Evolutionary conservation across 2,797 vertebrate genomes (phyloP).

Genomic region (Acipenser transmontanus): DNA sequence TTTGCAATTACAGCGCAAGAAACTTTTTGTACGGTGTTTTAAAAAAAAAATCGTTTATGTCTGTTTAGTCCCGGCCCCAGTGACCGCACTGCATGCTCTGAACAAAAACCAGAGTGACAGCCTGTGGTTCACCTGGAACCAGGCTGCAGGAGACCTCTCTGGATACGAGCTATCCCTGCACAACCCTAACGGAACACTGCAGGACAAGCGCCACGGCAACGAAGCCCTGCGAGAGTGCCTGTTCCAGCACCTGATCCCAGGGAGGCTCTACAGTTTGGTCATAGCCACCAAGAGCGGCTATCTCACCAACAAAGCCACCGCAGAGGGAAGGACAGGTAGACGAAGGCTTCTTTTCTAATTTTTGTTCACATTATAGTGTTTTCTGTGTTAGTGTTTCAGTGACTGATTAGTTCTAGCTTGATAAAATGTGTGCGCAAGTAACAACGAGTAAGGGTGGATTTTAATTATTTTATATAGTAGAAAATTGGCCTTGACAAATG

Average conservation of each 20-base stretch:
- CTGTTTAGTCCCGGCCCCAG: constrained; percentile 75
- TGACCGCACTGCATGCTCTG: constrained; percentile 61
- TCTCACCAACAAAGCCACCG: constrained; percentile 62
- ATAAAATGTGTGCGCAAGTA: too few species aligned
- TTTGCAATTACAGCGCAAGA: too few species aligned
- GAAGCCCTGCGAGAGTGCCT: constrained; percentile 52
- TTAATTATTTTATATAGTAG: too few species aligned
- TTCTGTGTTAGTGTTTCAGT: too few species aligned
- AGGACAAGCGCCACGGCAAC: constrained; percentile 43
- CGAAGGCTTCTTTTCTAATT: background rate
- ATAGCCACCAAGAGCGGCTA: constrained; percentile 79
- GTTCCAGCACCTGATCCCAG: constrained; percentile 72
- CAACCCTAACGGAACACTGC: constrained; percentile 67
- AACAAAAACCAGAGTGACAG: constrained; percentile 66
- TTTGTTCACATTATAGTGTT: background rate
- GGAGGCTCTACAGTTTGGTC: constrained; percentile 71
- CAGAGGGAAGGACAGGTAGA: constrained; percentile 76
- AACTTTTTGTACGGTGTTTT: too few species aligned
- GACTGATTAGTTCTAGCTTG: too few species aligned
- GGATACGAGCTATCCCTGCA: constrained; percentile 76
- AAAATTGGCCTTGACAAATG: too few species aligned
- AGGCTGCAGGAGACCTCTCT: constrained; percentile 70
- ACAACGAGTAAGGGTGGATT: too few species aligned
- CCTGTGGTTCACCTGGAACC: constrained; percentile 73
- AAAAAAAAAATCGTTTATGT: background rate